Evolutionary conservation across 2,888 invertebrate species (phyloP).

Genomic region (Euplexia lucipara): DNA sequence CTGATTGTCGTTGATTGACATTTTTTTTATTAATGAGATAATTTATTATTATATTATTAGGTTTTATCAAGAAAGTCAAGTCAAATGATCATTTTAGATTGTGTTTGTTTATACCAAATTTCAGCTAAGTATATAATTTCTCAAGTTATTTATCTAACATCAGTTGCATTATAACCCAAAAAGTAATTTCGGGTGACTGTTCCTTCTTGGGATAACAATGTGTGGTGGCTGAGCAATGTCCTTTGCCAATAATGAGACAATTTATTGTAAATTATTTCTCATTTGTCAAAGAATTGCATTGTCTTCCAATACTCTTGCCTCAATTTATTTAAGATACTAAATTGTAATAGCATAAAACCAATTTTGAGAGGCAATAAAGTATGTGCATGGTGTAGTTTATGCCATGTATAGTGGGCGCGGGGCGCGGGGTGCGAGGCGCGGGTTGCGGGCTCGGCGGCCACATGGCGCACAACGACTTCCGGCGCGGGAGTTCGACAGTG

Average conservation of each 20-base stretch:
- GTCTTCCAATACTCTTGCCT: constrained; percentile 48
- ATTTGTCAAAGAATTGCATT: constrained; percentile 21
- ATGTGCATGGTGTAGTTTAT: constrained; percentile 53
- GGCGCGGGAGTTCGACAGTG: constrained; percentile 78
- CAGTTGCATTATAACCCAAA: no score
- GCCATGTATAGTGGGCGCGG: constrained; percentile 24
- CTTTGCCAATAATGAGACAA: constrained; percentile 6
- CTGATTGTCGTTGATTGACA: no score
- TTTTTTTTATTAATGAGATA: no score
- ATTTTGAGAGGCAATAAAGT: constrained; percentile 71
- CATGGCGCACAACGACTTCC: constrained; percentile 82
- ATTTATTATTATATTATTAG: no score
- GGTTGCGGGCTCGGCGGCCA: constrained; percentile 48
- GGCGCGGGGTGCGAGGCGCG: constrained; percentile 7
- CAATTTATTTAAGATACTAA: constrained; percentile 59
- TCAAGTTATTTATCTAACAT: no score
- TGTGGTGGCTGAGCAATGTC: no score
- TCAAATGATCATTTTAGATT: no score
- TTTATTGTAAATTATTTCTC: constrained; percentile 11
- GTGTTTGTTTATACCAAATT: no score
- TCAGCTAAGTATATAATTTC: no score
- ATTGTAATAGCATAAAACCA: constrained; percentile 64
- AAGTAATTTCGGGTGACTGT: no score
- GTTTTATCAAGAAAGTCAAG: no score
- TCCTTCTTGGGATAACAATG: no score